Evolutionary conservation across 1,140 invertebrate species (phyloP).

Genomic region (Drosophila repleta): DNA sequence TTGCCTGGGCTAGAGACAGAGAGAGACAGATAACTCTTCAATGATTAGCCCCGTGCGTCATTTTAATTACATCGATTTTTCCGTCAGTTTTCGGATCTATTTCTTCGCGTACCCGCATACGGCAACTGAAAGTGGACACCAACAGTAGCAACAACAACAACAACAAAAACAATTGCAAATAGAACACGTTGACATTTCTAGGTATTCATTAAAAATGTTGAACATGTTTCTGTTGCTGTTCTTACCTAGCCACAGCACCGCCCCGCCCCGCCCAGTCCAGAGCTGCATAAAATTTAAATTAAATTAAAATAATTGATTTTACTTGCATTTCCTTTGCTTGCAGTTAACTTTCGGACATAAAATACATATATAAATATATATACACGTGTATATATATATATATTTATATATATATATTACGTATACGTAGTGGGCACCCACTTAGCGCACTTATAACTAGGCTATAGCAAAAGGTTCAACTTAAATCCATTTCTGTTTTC

Average conservation of each 20-base stretch:
- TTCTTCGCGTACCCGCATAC: conserved; percentile 1
- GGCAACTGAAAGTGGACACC: conserved; percentile 17
- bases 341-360: conserved; percentile 62
- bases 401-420: not conserved
- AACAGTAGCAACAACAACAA: conserved; percentile 13
- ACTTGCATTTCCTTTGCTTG: conserved; percentile 50
- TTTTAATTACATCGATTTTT: conserved; percentile 67
- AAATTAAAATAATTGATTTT: conserved; percentile 80
- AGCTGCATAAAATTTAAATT: conserved; percentile 66
- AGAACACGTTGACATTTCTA: conserved; percentile 32
- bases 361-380: not conserved
- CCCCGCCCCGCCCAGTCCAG: not conserved
- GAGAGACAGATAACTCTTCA: too few species aligned
- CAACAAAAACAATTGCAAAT: conserved; percentile 16
- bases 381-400: not conserved
- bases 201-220: conserved; percentile 47
- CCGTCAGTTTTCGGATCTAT: conserved; percentile 28
- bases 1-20: too few species aligned
- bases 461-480: conserved; percentile 44
- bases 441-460: conserved; percentile 53
- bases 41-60: conserved; percentile 13
- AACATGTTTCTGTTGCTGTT: conserved; percentile 11
- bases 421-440: conserved; percentile 41
- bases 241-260: not conserved
- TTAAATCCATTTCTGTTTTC: conserved; percentile 28